A percentile compares a stretch with the other conserved stretches of the same genome.
These are phyloP conservation scores for cat (Felis catus) DNA, from an alignment of 2,113 vertebrate genomes.

Conservation along the genomic window F.catus_Fca126_mat1.0 CM031412.1:105446501-105447000, in stretches of 20 bases:
- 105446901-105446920: not conserved
- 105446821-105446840: not conserved
- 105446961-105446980: not conserved
- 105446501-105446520: not conserved
- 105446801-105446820: not conserved
- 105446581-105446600: not conserved
- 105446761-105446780: not conserved
- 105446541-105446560: not conserved
- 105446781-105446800: not conserved
- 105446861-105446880: constrained; percentile 14
- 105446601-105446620: not conserved
- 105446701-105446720: not conserved
- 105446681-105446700: not conserved
- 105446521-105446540: not conserved
- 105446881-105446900: constrained; percentile 26
- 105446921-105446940: not conserved
- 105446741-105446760: not conserved
- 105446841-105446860: not conserved
- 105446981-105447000: not conserved
- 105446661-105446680: not conserved
- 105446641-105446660: not conserved
- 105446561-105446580: not conserved
- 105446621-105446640: not conserved
- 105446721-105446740: not conserved
- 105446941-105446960: not conserved